Conservation (phyloP, 2,113 vertebrate species). For the Numida meleagris region DNA sequence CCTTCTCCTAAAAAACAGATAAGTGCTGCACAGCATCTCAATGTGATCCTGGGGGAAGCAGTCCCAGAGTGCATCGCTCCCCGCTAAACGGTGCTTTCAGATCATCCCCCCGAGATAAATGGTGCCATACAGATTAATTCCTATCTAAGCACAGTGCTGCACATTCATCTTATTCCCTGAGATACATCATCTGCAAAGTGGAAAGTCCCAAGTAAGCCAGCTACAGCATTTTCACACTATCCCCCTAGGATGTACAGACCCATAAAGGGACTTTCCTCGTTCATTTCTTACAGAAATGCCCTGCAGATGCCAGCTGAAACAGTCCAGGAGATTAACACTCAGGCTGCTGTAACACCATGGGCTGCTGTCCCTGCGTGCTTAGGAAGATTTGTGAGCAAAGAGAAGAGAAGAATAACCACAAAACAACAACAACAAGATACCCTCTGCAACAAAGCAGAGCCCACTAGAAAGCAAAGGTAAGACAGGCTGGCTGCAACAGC, state of each 20-base stretch:
- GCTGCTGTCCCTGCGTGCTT: neutral
- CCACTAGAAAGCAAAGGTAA: neutral
- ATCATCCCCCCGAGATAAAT: neutral
- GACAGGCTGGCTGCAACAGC: neutral
- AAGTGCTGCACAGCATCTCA: accelerated
- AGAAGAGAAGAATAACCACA: neutral
- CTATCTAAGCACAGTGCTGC: neutral
- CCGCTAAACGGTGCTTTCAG: neutral
- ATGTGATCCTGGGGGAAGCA: neutral
- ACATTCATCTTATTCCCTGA: neutral
- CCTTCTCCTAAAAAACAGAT: neutral
- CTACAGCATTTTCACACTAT: neutral
- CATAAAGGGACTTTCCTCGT: neutral
- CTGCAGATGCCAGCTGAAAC: neutral
- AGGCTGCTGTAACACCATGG: accelerated
- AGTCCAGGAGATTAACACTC: neutral
- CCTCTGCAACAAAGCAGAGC: neutral
- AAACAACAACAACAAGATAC: neutral
- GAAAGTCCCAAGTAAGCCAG: neutral
- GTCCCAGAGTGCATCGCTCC: neutral
- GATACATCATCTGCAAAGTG: neutral
- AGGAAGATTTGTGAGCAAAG: neutral
- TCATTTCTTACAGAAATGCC: neutral
- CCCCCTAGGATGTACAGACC: neutral
- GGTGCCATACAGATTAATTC: neutral